Evolutionary conservation across 1,140 invertebrate species (phyloP).

Genomic region (Drosophila repleta): DNA sequence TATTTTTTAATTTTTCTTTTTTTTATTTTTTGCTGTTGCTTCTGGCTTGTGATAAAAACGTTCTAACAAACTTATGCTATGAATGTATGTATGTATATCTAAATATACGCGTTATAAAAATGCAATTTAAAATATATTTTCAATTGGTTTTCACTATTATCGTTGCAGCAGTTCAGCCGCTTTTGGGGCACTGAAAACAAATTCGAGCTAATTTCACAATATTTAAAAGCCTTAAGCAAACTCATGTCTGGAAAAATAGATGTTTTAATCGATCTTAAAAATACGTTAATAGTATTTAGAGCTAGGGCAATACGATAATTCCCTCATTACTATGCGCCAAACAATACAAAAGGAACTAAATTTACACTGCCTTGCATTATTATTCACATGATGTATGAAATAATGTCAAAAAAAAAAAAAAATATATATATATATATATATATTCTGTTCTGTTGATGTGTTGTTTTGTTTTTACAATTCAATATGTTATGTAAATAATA

Average conservation of each 20-base stretch:
- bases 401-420: conserved; percentile 44
- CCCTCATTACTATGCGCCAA: conserved; percentile 41
- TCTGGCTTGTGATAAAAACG: conserved; percentile 50
- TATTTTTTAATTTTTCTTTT: neutral
- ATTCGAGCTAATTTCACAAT: conserved; percentile 56
- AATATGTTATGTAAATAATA: conserved; percentile 30
- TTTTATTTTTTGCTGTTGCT: conserved; percentile 8
- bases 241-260: conserved; percentile 20
- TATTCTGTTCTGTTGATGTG: no score
- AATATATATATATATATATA: conserved; percentile 28
- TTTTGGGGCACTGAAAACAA: conserved; percentile 58
- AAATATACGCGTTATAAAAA: conserved; percentile 67
- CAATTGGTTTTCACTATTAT: conserved; percentile 28
- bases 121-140: conserved; percentile 67
- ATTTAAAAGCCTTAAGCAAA: conserved; percentile 54
- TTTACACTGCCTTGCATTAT: conserved; percentile 27
- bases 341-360: conserved; percentile 48
- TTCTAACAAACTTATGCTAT: conserved; percentile 53
- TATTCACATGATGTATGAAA: conserved; percentile 35
- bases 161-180: conserved; percentile 29
- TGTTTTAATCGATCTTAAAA: conserved; percentile 26
- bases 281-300: conserved; percentile 18
- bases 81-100: conserved; percentile 33
- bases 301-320: conserved; percentile 22
- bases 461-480: conserved; percentile 32